phyloP scores from a whole-genome alignment of 2,888 invertebrate species.

The Sussaba pulchella region DNA sequence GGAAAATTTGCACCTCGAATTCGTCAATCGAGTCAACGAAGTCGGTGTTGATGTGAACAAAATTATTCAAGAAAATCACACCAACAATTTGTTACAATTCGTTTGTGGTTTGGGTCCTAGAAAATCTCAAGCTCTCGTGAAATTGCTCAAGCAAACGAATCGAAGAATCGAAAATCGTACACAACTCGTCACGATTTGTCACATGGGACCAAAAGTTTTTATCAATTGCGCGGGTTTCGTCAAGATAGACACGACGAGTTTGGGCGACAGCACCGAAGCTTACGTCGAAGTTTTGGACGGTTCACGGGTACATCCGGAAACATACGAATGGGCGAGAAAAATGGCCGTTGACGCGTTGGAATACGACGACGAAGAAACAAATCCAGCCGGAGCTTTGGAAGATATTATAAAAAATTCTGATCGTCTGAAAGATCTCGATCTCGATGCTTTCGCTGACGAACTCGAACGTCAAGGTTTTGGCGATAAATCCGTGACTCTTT shows the following conservation, averaged over 20 bases:
- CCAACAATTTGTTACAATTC: slow-evolving; percentile 95
- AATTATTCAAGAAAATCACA: slow-evolving; percentile 94
- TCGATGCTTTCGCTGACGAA: slow-evolving; percentile 99
- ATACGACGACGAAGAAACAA: slow-evolving; percentile 96
- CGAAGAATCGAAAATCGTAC: slow-evolving; percentile 96
- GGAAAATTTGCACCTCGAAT: slow-evolving; percentile 93
- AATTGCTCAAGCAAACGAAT: slow-evolving; percentile 94
- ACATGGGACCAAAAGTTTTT: slow-evolving; percentile 98
- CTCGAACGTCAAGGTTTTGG: slow-evolving; percentile 94
- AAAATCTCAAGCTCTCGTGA: slow-evolving; percentile 94
- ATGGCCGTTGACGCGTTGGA: slow-evolving; percentile 99
- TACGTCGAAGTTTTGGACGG: slow-evolving; percentile 98
- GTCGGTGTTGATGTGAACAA: slow-evolving; percentile 98
- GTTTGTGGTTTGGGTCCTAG: slow-evolving; percentile 97
- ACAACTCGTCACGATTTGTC: slow-evolving; percentile 95
- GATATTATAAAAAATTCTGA: slow-evolving; percentile 98
- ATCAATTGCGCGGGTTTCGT: slow-evolving; percentile 99
- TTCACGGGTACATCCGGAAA: slow-evolving; percentile 98
- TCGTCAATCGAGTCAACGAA: slow-evolving; percentile 97
- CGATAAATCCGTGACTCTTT: slow-evolving; percentile 95
- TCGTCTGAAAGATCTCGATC: slow-evolving; percentile 95
- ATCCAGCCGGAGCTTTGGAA: slow-evolving; percentile 97
- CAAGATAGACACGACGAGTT: slow-evolving; percentile 96
- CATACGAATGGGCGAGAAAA: slow-evolving; percentile 99
- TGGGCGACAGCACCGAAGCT: slow-evolving; percentile 95